Conservation (phyloP, 2,797 vertebrate genomes). For the Ciconia nigra region DNA sequence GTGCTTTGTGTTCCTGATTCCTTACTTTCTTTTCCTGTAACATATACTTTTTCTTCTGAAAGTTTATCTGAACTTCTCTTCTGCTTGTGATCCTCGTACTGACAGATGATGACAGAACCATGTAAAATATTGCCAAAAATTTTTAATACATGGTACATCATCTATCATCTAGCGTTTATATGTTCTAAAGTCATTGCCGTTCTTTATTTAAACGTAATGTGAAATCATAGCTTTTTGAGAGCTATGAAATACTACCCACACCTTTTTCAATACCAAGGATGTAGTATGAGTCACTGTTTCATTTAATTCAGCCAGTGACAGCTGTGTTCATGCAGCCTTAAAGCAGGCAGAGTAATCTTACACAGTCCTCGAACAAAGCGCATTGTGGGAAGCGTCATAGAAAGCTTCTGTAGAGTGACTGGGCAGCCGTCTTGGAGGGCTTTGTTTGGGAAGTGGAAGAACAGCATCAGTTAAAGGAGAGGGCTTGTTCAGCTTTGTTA, state of each 20-base stretch:
- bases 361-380: neutral
- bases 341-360: neutral
- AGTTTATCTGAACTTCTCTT: neutral
- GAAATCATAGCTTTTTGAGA: slow-evolving; percentile 29
- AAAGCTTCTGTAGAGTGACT: neutral
- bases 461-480: neutral
- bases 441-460: neutral
- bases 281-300: slow-evolving; percentile 45
- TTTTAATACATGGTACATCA: neutral
- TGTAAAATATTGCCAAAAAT: neutral
- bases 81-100: neutral
- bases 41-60: neutral
- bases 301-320: slow-evolving; percentile 24
- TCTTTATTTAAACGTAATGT: slow-evolving; percentile 35
- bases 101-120: neutral
- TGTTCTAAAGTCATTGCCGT: neutral
- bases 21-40: neutral
- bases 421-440: neutral
- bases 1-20: neutral
- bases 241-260: slow-evolving; percentile 14
- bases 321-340: neutral
- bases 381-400: neutral
- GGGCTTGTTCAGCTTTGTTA: neutral
- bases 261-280: neutral
- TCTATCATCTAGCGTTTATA: neutral